These are phyloP conservation scores for Timandra comae DNA, from an alignment of 2,888 invertebrate genomes.

Conservation along the genomic window DNA sequence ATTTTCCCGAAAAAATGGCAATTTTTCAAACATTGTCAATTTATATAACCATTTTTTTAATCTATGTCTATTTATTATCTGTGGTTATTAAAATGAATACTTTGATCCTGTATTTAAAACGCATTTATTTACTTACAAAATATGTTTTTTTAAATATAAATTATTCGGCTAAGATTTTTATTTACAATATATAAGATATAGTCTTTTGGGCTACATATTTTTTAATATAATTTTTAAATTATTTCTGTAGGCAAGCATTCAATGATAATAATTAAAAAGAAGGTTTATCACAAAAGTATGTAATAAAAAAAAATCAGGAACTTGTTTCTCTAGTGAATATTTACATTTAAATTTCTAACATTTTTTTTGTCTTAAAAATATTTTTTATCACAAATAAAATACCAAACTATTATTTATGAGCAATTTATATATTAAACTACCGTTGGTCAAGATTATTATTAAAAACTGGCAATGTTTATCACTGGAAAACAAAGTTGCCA, in stretches of 20 bases:
- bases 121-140: slow-evolving; percentile 53
- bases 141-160: slow-evolving; percentile 42
- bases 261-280: slow-evolving; percentile 30
- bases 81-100: slow-evolving; percentile 56
- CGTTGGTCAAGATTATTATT: slow-evolving; percentile 58
- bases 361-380: slow-evolving; percentile 33
- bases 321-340: slow-evolving; percentile 46
- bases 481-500: no score
- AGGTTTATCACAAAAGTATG: slow-evolving; percentile 39
- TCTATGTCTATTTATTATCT: slow-evolving; percentile 67
- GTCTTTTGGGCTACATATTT: slow-evolving; percentile 57
- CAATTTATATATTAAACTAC: slow-evolving; percentile 63
- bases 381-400: slow-evolving; percentile 65
- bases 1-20: slow-evolving; percentile 13
- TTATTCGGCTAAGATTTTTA: slow-evolving; percentile 53
- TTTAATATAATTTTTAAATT: slow-evolving; percentile 33
- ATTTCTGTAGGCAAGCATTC: slow-evolving; percentile 65
- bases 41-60: slow-evolving; percentile 4
- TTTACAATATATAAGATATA: no score
- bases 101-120: slow-evolving; percentile 57
- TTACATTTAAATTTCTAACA: slow-evolving; percentile 47
- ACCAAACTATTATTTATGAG: slow-evolving; percentile 65
- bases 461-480: no score
- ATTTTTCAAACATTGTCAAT: neutral
- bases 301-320: slow-evolving; percentile 41